phyloP scores from a whole-genome alignment of 1,140 invertebrate species.

The Drosophila nigromelanica region DNA sequence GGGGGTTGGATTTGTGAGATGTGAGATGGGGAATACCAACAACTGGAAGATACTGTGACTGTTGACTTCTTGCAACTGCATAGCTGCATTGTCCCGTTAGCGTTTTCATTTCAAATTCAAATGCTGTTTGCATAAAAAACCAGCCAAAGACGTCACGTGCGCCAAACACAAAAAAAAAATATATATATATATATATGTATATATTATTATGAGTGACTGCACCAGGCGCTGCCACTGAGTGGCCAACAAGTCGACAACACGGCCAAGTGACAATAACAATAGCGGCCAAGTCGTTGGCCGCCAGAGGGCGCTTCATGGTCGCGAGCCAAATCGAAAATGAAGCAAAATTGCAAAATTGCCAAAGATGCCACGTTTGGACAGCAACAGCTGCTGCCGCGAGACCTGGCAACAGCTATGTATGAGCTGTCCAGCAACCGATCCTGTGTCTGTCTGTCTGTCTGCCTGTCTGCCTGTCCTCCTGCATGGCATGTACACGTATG shows the following conservation, averaged over 20 bases:
- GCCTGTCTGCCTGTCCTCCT: not conserved
- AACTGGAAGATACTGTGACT: not conserved
- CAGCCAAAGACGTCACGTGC: conserved; percentile 59
- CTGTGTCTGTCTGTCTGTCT: not conserved
- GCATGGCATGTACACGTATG: not conserved
- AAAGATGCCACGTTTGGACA: conserved; percentile 54
- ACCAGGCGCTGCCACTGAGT: not conserved
- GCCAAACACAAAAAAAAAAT: not conserved
- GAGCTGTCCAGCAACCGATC: not conserved
- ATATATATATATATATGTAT: no score
- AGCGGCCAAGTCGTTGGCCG: conserved; percentile 56
- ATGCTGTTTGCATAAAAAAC: conserved; percentile 79
- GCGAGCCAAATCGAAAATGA: conserved; percentile 46
- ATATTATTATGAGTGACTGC: conserved; percentile 39
- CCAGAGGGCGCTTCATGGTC: conserved; percentile 36
- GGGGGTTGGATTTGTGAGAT: no score
- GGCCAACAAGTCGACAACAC: not conserved
- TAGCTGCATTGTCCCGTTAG: conserved; percentile 46
- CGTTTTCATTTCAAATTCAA: conserved; percentile 80
- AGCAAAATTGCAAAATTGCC: conserved; percentile 48
- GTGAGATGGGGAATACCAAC: not conserved
- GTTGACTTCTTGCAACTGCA: conserved; percentile 9
- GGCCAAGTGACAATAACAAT: conserved; percentile 69
- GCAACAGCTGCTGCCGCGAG: conserved; percentile 17
- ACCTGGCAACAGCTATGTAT: conserved; percentile 2